Base-by-base conservation (phyloP, 2,888 invertebrate species). In the Malachius bipustulatus region DNA sequence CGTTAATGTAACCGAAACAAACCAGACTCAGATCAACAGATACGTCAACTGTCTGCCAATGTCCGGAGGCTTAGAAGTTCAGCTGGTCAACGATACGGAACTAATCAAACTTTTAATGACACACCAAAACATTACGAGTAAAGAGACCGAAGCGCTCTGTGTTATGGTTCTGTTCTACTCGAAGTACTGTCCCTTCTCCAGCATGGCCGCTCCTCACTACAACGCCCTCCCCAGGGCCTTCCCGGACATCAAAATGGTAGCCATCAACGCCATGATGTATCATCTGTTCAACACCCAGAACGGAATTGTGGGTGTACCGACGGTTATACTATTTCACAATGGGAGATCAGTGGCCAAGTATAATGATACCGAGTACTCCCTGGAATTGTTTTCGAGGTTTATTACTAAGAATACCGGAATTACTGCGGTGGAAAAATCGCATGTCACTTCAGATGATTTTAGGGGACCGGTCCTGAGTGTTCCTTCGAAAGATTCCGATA, bases 221-320 rank as follows among this genome's bases (percentile, higher is more conserved):
- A 96, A 96, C 67, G 85, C 91, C 1, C 59, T 96, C 14, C 83
- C 91, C 1, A 69, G 87, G 51, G 77, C 82, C 3, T 96, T 85
- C 62, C 88, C 90, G 2, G 77, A 79, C 48, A 69, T 97, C 1
- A 82, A 82, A 63, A 75, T 91, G 59, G 81, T 89, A 6, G 94
- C 87, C 2, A 75, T 96, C 11, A 91, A 97, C 67, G 89, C 91
- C 2, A 71, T 83, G 47, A 77, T 77, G 55, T 77, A 82, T 51
- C 78, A 80, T 54, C 75, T 82, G 40, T 83, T 89, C 32, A 91
- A 89, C 63, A 84, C 89, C 0, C 85, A 89, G 49, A 89, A 85
- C 61, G 91, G 91, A 6, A 83, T 91, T 38, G 80, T 89, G 4
- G 90, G 89, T 11, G 80, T 93, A 26, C 93, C 93, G 4, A 87